These are phyloP conservation scores for Blastobasis adustella DNA, from an alignment of 2,888 invertebrate genomes.

Conservation along the genomic window DNA sequence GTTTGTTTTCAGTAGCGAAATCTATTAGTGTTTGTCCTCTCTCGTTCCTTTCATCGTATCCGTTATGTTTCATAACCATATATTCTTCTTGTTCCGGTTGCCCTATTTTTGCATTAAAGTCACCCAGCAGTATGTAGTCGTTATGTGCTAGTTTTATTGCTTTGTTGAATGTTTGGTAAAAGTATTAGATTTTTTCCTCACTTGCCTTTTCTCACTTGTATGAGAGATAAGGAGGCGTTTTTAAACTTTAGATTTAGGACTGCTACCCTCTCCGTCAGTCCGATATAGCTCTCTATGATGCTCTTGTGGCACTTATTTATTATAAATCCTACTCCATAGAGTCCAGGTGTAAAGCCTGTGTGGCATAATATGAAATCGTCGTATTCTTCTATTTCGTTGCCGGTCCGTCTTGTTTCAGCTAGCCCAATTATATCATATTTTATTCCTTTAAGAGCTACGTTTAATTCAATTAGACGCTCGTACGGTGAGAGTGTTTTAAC, in stretches of 20 bases:
- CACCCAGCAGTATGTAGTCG: neutral
- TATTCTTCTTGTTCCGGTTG: conserved; percentile 8
- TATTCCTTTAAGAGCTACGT: conserved; percentile 8
- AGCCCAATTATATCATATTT: conserved; percentile 12
- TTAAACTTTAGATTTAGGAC: conserved; percentile 4
- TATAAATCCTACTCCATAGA: neutral
- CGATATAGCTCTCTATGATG: neutral
- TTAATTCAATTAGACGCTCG: conserved; percentile 6
- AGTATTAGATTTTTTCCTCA: conserved; percentile 9
- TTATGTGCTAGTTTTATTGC: conserved; percentile 7
- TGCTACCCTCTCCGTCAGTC: neutral
- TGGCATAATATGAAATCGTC: conserved; percentile 17
- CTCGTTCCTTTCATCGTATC: conserved; percentile 17
- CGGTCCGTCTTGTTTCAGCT: conserved; percentile 14
- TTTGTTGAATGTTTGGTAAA: conserved; percentile 9
- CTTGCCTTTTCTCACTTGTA: conserved; percentile 14
- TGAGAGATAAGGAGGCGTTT: conserved; percentile 7
- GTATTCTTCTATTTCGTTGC: conserved; percentile 20
- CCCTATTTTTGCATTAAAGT: neutral
- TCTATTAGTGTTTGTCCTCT: conserved; percentile 19
- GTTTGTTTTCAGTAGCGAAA: conserved; percentile 16
- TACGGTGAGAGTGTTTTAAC: neutral
- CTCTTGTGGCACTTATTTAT: neutral
- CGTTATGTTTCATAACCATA: conserved; percentile 11
- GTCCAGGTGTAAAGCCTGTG: conserved; percentile 13